Conservation (phyloP, 2,888 invertebrate genomes). For the Digitonthophagus gazella region DNA sequence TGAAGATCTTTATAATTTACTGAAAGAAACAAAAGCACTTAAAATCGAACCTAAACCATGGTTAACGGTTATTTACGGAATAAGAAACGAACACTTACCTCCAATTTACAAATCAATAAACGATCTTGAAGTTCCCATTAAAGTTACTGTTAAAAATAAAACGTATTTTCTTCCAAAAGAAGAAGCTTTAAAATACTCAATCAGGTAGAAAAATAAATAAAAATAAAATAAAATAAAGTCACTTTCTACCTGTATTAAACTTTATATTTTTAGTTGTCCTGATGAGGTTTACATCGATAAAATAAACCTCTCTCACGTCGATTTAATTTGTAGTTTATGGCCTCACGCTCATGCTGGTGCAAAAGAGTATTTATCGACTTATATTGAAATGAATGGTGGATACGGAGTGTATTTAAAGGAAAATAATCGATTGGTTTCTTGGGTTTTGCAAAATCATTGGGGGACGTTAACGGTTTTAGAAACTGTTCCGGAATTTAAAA, state of each 20-base stretch:
- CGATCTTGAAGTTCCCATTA: not conserved
- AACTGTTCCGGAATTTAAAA: conserved; percentile 14
- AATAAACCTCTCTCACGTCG: conserved; percentile 26
- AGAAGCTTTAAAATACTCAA: conserved; percentile 1
- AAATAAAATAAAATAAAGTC: not conserved
- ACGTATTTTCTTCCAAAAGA: conserved; percentile 5
- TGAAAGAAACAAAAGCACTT: not conserved
- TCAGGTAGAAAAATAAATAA: not conserved
- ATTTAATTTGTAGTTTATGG: conserved; percentile 32
- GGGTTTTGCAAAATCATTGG: conserved; percentile 21
- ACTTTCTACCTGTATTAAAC: not conserved
- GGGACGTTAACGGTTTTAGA: conserved; percentile 15
- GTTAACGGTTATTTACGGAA: not conserved
- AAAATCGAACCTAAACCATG: not conserved
- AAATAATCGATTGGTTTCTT: conserved; percentile 17
- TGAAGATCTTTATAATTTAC: not conserved
- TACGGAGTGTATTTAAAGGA: conserved; percentile 22
- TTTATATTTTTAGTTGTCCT: conserved; percentile 21
- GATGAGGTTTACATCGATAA: conserved; percentile 28
- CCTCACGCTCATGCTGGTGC: conserved; percentile 29
- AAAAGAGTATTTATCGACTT: conserved; percentile 18
- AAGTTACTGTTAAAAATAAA: not conserved
- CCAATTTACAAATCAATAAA: not conserved
- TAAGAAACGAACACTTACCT: conserved; percentile 14
- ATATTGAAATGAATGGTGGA: conserved; percentile 13